phyloP scores from a whole-genome alignment of 2,888 invertebrate species.

The Podotricha telesiphe region DNA sequence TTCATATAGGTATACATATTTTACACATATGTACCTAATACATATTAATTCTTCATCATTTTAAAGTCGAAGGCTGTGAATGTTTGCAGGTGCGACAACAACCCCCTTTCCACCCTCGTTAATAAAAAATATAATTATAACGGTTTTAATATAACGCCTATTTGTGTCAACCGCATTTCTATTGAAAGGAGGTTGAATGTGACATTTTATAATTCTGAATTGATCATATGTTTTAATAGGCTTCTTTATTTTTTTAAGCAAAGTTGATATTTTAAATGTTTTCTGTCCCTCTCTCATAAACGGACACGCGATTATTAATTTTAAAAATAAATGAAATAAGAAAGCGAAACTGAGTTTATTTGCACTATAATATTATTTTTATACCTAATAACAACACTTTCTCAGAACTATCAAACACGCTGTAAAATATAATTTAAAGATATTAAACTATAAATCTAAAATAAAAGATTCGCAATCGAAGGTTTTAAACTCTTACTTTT shows the following conservation, averaged over 20 bases:
- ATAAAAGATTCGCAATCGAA: slow-evolving; percentile 13
- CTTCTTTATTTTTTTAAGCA: background rate
- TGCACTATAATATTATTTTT: background rate
- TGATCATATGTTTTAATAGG: background rate
- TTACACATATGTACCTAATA: background rate
- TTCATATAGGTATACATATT: too few species aligned
- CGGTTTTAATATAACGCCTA: slow-evolving; percentile 36
- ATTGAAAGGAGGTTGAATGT: slow-evolving; percentile 23
- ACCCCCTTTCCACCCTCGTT: slow-evolving; percentile 30
- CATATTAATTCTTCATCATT: slow-evolving; percentile 10
- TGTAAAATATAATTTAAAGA: background rate
- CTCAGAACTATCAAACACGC: background rate
- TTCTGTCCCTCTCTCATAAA: too few species aligned
- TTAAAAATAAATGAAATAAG: too few species aligned
- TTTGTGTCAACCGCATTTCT: slow-evolving; percentile 36
- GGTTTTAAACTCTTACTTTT: slow-evolving; percentile 7
- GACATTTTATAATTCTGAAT: slow-evolving; percentile 10
- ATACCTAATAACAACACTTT: background rate
- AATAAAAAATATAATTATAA: slow-evolving; percentile 38
- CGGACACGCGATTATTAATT: too few species aligned
- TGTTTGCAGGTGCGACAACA: slow-evolving; percentile 36
- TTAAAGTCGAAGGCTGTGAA: slow-evolving; percentile 20
- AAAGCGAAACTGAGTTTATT: background rate
- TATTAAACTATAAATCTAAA: background rate
- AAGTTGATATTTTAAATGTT: background rate